phyloP scores from a whole-genome alignment of 2,888 invertebrate genomes.

The Horisme vitalbata region DNA sequence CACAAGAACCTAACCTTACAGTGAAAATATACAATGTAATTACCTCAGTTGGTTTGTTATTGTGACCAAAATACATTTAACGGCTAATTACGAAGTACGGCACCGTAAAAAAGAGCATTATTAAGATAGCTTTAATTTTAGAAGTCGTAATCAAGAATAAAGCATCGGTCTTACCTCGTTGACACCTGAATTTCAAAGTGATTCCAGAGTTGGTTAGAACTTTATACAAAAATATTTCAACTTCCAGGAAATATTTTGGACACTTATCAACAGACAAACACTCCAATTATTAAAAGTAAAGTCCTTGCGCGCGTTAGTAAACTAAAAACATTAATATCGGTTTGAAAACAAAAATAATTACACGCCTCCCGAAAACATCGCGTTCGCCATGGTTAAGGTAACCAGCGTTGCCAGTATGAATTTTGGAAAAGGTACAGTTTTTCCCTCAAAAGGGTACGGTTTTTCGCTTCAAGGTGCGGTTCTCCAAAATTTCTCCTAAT shows the following conservation, averaged over 20 bases:
- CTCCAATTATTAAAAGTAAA: conserved; percentile 53
- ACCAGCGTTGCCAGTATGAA: no score
- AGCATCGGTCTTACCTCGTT: conserved; percentile 80
- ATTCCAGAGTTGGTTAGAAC: conserved; percentile 79
- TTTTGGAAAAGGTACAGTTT: no score
- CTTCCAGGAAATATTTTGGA: conserved; percentile 57
- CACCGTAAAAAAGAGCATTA: conserved; percentile 40
- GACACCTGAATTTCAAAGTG: conserved; percentile 80
- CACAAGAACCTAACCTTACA: conserved; percentile 72
- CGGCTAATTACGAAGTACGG: conserved; percentile 43
- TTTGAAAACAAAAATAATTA: conserved; percentile 76
- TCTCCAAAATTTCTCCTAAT: no score
- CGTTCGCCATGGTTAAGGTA: conserved; percentile 75
- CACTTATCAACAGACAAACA: conserved; percentile 56
- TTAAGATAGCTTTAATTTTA: conserved; percentile 58
- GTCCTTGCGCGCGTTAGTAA: conserved; percentile 70
- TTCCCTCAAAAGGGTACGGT: no score
- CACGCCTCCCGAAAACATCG: conserved; percentile 75
- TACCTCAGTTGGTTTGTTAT: conserved; percentile 51
- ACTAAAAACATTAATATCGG: conserved; percentile 67
- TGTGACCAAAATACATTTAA: conserved; percentile 34
- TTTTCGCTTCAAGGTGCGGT: no score
- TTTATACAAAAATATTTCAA: conserved; percentile 74
- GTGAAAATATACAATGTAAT: conserved; percentile 67
- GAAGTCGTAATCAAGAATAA: conserved; percentile 65